These are phyloP conservation scores for Paradoxurus hermaphroditus DNA, from an alignment of 2,113 vertebrate genomes.

Conservation along the genomic window DNA sequence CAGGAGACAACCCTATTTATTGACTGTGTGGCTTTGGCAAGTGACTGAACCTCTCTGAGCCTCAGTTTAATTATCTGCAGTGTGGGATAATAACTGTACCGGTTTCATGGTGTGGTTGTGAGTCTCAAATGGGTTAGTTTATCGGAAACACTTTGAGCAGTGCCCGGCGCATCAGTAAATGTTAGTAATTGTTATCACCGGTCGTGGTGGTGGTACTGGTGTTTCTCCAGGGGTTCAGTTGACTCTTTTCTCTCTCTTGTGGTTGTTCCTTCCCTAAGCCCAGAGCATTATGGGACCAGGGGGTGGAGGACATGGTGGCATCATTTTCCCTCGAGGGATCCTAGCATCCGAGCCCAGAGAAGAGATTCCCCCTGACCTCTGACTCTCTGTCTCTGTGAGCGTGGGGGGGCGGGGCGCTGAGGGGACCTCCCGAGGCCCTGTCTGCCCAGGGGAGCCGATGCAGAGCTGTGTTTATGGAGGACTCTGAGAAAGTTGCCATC, in stretches of 20 bases:
- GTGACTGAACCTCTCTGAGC: not conserved
- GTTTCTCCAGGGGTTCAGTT: not conserved
- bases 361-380: not conserved
- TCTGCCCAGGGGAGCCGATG: not conserved
- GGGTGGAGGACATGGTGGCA: not conserved
- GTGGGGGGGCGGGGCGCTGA: not conserved
- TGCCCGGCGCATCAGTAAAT: not conserved
- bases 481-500: constrained; percentile 60
- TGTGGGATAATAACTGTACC: not conserved
- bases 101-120: not conserved
- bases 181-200: not conserved
- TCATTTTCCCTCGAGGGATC: not conserved
- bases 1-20: not conserved
- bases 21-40: not conserved
- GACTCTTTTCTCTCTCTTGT: not conserved
- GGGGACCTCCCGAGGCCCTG: not conserved
- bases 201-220: not conserved
- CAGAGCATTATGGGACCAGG: not conserved
- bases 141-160: not conserved
- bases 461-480: constrained; percentile 51
- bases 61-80: not conserved
- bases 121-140: not conserved
- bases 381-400: not conserved
- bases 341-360: not conserved
- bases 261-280: not conserved